Percentiles rank a stretch among this genome's conserved stretches.
phyloP scores from a whole-genome alignment of 2,888 invertebrate species.

The Phorcus lineatus region DNA sequence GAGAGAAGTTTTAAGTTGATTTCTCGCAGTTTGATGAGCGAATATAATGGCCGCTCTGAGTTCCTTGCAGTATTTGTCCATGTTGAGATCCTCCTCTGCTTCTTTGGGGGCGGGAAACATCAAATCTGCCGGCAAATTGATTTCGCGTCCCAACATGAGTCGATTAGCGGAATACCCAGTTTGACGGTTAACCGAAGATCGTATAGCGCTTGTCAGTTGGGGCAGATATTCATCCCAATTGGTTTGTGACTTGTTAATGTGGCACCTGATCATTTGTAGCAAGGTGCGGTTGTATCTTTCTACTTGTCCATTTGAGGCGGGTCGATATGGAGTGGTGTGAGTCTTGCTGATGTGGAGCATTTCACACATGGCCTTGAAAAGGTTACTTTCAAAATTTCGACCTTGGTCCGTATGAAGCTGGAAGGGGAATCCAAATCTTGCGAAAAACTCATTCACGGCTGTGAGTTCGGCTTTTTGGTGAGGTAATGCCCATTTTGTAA shows the following conservation, averaged over 20 bases:
- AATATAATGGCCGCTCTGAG: too few relatives aligned
- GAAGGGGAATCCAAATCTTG: slow-evolving; percentile 34
- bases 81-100: too few relatives aligned
- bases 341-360: not conserved
- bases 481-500: slow-evolving; percentile 33
- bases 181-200: slow-evolving; percentile 13
- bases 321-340: slow-evolving; percentile 22
- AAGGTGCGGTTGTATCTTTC: slow-evolving; percentile 22
- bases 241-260: slow-evolving; percentile 13
- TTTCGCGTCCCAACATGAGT: slow-evolving; percentile 40
- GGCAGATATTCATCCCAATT: slow-evolving; percentile 17
- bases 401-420: slow-evolving; percentile 37
- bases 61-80: too few relatives aligned
- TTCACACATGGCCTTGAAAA: slow-evolving; percentile 10
- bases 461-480: slow-evolving; percentile 39
- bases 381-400: slow-evolving; percentile 28
- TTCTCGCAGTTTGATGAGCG: too few relatives aligned
- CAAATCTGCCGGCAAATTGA: not conserved
- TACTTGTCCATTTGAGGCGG: slow-evolving; percentile 32
- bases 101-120: too few relatives aligned
- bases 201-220: slow-evolving; percentile 18
- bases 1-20: too few relatives aligned
- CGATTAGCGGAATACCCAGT: slow-evolving; percentile 31
- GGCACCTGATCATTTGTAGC: slow-evolving; percentile 26
- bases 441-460: slow-evolving; percentile 36